Percentiles rank a stretch among this genome's conserved stretches.
Evolutionary conservation across 2,113 vertebrate species (phyloP).

Genomic region (Gopherus flavomarginatus): DNA sequence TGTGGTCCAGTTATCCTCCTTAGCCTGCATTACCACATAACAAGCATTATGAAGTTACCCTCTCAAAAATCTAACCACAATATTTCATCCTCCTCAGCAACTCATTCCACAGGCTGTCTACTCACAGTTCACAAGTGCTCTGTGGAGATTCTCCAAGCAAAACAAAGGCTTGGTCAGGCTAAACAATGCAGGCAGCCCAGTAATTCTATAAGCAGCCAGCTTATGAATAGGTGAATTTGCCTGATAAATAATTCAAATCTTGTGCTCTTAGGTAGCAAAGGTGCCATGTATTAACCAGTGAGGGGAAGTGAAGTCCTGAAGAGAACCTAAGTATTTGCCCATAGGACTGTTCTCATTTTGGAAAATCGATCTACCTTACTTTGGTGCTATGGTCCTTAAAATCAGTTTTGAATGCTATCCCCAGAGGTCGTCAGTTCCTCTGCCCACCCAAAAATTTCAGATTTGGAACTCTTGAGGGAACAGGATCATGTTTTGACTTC

Average conservation of each 20-base stretch:
- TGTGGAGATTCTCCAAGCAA: conserved; percentile 61
- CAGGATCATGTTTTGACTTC: not conserved
- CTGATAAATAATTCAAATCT: conserved; percentile 33
- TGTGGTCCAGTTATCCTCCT: not conserved
- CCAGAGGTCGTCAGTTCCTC: not conserved
- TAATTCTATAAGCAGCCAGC: conserved; percentile 39
- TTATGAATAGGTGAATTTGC: conserved; percentile 57
- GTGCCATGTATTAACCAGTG: conserved; percentile 30
- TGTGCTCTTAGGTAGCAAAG: not conserved
- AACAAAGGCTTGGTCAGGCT: conserved; percentile 67
- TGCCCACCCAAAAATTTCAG: not conserved
- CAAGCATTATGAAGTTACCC: not conserved
- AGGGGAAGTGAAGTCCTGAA: not conserved
- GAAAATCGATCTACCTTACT: not conserved
- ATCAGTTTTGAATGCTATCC: not conserved
- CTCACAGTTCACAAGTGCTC: conserved; percentile 57
- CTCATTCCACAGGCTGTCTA: conserved; percentile 40
- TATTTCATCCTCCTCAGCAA: not conserved
- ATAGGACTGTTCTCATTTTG: not conserved
- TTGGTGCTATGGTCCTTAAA: not conserved
- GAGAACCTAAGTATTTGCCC: not conserved
- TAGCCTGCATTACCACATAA: not conserved
- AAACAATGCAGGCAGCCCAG: conserved; percentile 52
- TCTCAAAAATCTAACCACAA: not conserved
- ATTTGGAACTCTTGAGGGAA: not conserved